Base-by-base conservation (phyloP, 2,113 vertebrate genomes). In the Balaeniceps rex region DNA sequence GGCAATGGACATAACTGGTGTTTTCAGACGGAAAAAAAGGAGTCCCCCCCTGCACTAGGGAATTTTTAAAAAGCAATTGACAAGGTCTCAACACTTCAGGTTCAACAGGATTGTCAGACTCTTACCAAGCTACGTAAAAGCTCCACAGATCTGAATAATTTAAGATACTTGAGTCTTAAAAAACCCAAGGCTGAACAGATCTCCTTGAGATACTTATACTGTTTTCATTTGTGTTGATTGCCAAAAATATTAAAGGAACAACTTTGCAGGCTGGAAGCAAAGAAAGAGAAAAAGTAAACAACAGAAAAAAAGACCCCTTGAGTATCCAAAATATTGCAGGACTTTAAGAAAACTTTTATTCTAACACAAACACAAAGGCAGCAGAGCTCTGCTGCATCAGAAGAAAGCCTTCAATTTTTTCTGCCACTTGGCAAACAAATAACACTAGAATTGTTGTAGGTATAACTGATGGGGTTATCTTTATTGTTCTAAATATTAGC, bases 141-240 rank as follows among this genome's bases (percentile, higher is more conserved):
- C 79, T 90, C 51, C 64, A 77, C 25, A 63, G 52, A 88, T 66
- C 36, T 96, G 36, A 94, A 94, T 93, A 94, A 92, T 80, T 92
- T 65, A 97, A 93, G 63, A 80, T 52, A 34, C 18, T 61, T 54
- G 19, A 64, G 61, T 70, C 52, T 84, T 72, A 17, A 70, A 87
- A 93, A 95, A 79, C 7, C 10, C 60, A 68, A 72, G 51, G 63
- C 47, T 87, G 49, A 83, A 83, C 51, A 86, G 71, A 88, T 7
- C 28, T 93, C 19, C 70, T 92, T 83, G 19, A 92, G 75, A 69
- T 77, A 64, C 42, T 91, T 40, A 40, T 7, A 89, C 33, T 9
- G 46, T 15, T 86, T 71, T 61, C 3, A 5, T 72, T 88, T 61
- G 49, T 54, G 66, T 80, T 77, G 54, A 88, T 77, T 80, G 68